A percentile compares a stretch with the other conserved stretches of the same genome.
These are phyloP conservation scores for Ariopsis seemanni DNA, from an alignment of 2,113 vertebrate species.

Conservation along the genomic window DNA sequence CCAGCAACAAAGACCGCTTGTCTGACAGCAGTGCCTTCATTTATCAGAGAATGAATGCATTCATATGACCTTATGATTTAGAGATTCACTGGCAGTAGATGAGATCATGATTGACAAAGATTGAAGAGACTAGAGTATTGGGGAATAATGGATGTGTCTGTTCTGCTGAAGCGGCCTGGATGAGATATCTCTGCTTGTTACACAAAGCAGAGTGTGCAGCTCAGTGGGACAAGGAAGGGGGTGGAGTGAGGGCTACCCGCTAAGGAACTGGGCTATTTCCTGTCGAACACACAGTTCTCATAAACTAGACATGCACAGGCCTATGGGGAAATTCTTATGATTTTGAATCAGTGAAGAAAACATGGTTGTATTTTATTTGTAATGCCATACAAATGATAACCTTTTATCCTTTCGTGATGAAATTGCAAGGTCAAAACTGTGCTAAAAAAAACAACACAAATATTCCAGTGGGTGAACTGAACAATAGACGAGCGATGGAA, in stretches of 20 bases:
- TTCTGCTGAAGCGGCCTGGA: slow-evolving; percentile 70
- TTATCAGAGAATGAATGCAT: slow-evolving; percentile 36
- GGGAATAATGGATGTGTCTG: slow-evolving; percentile 51
- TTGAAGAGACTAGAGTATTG: slow-evolving; percentile 28
- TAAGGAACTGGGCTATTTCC: slow-evolving; percentile 18
- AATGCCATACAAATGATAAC: neutral
- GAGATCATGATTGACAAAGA: slow-evolving; percentile 44
- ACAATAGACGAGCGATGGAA: neutral
- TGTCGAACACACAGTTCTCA: neutral
- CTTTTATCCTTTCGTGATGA: neutral
- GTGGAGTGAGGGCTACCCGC: slow-evolving; percentile 10
- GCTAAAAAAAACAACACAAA: neutral
- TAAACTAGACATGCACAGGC: neutral
- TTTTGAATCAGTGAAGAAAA: neutral
- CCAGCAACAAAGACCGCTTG: slow-evolving; percentile 6
- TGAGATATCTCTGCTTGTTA: slow-evolving; percentile 82
- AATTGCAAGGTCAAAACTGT: neutral
- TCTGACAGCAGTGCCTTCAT: neutral
- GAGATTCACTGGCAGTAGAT: slow-evolving; percentile 39
- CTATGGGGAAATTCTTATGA: neutral
- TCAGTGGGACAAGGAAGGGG: slow-evolving; percentile 41
- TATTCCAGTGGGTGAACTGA: neutral
- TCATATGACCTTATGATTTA: slow-evolving; percentile 27
- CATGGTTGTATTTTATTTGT: neutral
- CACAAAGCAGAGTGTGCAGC: slow-evolving; percentile 55